phyloP scores from a whole-genome alignment of 2,113 vertebrate species.

The pig (Sus scrofa) region T2T-Sscrofa CM000826.6:91299001-91299500 shows the following conservation, averaged over 20 bases:
- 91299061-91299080: constrained; percentile 25
- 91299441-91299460: constrained; percentile 4
- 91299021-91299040: constrained; percentile 67
- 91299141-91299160: constrained; percentile 77
- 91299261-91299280: background rate
- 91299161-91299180: constrained; percentile 68
- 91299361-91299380: background rate
- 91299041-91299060: constrained; percentile 63
- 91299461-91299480: constrained; percentile 36
- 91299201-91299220: constrained; percentile 67
- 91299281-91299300: background rate
- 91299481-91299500: background rate
- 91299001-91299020: constrained; percentile 61
- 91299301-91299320: background rate
- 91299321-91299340: background rate
- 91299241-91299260: constrained; percentile 39
- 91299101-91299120: background rate
- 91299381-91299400: background rate
- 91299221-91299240: constrained; percentile 61
- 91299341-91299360: background rate
- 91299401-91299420: background rate
- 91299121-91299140: background rate
- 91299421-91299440: constrained; percentile 5
- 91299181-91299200: constrained; percentile 67
- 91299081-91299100: constrained; percentile 54